A percentile compares a stretch with the other conserved stretches of the same genome.
Conservation (phyloP, 2,113 vertebrate genomes). For the Ibidorhyncha struthersii region DNA sequence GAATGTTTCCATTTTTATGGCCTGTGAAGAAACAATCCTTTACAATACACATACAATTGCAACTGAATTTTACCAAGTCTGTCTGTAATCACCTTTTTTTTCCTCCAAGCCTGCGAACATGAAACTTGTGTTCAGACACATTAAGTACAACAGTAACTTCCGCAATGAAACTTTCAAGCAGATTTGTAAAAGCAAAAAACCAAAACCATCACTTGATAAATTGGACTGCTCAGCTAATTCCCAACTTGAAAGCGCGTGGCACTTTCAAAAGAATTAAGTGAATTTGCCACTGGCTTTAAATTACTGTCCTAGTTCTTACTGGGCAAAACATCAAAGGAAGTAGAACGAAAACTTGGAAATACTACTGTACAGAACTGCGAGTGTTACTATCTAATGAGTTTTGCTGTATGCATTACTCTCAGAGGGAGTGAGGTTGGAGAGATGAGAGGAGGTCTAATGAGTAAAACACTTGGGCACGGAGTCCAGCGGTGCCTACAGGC, state of each 20-base stretch:
- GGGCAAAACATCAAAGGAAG: slow-evolving; percentile 45
- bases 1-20: neutral
- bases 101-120: rapidly evolving
- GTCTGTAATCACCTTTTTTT: neutral
- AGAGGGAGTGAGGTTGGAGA: neutral
- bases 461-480: neutral
- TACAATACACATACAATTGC: neutral
- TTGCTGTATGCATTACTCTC: neutral
- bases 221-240: neutral
- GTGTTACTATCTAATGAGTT: neutral
- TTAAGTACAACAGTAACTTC: neutral
- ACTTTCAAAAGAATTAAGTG: slow-evolving; percentile 22
- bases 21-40: neutral
- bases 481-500: neutral
- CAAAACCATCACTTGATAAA: neutral
- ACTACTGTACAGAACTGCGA: neutral
- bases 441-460: neutral
- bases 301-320: slow-evolving; percentile 6
- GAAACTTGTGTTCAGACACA: neutral
- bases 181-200: neutral
- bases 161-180: neutral
- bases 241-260: neutral
- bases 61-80: neutral
- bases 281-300: slow-evolving; percentile 38
- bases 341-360: neutral